These are phyloP conservation scores for Poliocrania exsul DNA, from an alignment of 2,797 vertebrate genomes.

Conservation along the genomic window DNA sequence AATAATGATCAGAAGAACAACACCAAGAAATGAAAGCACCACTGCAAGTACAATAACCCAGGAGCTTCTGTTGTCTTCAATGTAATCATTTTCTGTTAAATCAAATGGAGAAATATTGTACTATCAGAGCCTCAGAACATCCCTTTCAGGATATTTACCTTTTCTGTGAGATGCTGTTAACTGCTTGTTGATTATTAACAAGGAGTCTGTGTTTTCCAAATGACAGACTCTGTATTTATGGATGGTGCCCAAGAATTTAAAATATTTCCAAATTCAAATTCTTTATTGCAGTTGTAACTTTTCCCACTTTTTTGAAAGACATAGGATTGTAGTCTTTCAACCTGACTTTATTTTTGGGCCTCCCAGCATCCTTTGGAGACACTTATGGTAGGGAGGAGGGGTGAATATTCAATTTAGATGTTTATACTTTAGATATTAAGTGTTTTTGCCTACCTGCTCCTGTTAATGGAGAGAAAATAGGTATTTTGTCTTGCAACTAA, in stretches of 20 bases:
- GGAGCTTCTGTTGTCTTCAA: constrained; percentile 12
- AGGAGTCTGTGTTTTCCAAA: background rate
- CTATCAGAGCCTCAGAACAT: background rate
- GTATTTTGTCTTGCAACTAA: background rate
- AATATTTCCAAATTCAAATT: background rate
- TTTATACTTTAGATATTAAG: background rate
- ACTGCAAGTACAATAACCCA: constrained; percentile 73
- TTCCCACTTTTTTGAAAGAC: background rate
- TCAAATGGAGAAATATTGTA: constrained; percentile 40
- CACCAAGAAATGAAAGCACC: constrained; percentile 57
- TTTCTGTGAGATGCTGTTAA: background rate
- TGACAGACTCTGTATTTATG: background rate
- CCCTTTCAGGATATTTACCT: background rate
- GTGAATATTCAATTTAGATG: background rate
- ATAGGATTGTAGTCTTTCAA: background rate
- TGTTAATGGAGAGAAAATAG: background rate
- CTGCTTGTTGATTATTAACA: background rate
- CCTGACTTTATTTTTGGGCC: background rate
- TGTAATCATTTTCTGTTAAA: constrained; percentile 39
- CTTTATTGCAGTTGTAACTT: background rate
- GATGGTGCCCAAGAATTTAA: background rate
- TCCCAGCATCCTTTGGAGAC: background rate
- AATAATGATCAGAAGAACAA: constrained; percentile 68
- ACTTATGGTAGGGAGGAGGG: background rate
- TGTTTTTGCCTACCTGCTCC: background rate